phyloP scores from a whole-genome alignment of 2,113 vertebrate species.

The Sorex fumeus region DNA sequence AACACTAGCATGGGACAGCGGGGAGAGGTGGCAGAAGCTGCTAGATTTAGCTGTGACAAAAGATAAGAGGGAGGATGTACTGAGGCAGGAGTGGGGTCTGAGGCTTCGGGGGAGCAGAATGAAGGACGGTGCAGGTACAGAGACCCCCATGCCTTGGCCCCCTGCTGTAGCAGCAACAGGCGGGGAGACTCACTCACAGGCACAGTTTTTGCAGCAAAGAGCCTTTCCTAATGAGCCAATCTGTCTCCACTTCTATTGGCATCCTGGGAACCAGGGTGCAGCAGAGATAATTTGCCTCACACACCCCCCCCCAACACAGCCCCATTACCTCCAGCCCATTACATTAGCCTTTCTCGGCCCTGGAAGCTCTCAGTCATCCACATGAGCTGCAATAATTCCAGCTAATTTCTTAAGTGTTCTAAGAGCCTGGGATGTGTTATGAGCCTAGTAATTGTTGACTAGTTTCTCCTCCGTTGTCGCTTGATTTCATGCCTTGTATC shows the following conservation, averaged over 20 bases:
- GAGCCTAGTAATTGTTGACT: slow-evolving; percentile 86
- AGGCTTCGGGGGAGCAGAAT: neutral
- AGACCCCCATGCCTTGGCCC: neutral
- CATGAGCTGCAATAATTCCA: slow-evolving; percentile 83
- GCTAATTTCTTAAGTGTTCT: slow-evolving; percentile 87
- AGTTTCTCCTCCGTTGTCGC: slow-evolving; percentile 75
- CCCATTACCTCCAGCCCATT: slow-evolving; percentile 82
- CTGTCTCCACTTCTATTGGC: slow-evolving; percentile 84
- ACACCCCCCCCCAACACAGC: slow-evolving; percentile 72
- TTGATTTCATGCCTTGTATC: slow-evolving; percentile 84
- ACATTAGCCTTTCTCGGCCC: slow-evolving; percentile 82
- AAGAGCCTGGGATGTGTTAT: slow-evolving; percentile 84
- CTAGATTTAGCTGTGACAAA: neutral
- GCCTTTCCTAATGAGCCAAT: slow-evolving; percentile 84
- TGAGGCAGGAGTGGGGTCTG: neutral
- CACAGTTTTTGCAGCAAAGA: slow-evolving; percentile 74
- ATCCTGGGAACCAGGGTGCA: slow-evolving; percentile 83
- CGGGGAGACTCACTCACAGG: slow-evolving; percentile 66
- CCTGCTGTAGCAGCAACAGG: slow-evolving; percentile 56
- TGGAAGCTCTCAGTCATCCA: slow-evolving; percentile 82
- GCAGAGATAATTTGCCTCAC: slow-evolving; percentile 81
- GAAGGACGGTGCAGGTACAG: neutral
- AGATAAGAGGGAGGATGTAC: neutral
- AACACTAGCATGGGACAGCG: neutral
- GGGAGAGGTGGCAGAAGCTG: neutral